Base-by-base conservation (phyloP, 2,797 vertebrate genomes). In the Crypturellus tataupa region DNA sequence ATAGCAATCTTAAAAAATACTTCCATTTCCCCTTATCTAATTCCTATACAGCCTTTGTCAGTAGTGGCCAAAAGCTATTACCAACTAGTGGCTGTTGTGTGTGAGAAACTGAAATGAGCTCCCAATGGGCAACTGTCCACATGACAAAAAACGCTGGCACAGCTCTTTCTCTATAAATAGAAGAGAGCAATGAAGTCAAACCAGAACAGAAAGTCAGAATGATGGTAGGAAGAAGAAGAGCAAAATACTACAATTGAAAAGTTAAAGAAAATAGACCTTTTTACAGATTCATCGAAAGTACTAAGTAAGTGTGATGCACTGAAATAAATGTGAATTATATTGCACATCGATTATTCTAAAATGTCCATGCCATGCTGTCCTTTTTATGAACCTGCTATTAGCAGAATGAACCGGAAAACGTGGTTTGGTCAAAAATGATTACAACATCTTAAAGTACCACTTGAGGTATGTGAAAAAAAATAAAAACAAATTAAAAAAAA, bases 211-310 rank as follows among this genome's bases (percentile, higher is more conserved):
- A 92, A 75, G 20, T 59, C 37, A 73, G n/a, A 65, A 91, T 58
- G 58, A 72, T 0, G 0, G 18, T n/a, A 89, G 51, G 42, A 94
- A 73, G n/a, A 87, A 51, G 37, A 87, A 76, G 14, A 65, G 33
- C n/a, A 89, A 76, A 95, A 70, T 29, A 81, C 64, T 59, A 46
- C 42, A 70, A 65, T 4, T 89, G 39, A 90, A 87, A 89, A 72
- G 5, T 24, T 27, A 72, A 81, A 72, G 35, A 23, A 83, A 90
- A 85, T 12, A 77, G 4, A 68, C 24, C 49, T 63, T 1, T 37
- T 37, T 73, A 65, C 33, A 59, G 3, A 88, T 14, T 13, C 9
- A 39, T 89, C 55, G 39, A 10, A 83, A 56, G 12, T 79, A 77
- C 20, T 53, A 92, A 80, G 63, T 29, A 59, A 70, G 67, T 15